A percentile compares a stretch with the other conserved stretches of the same genome.
Conservation (phyloP, 2,797 vertebrate species). For the Furcifer pardalis region DNA sequence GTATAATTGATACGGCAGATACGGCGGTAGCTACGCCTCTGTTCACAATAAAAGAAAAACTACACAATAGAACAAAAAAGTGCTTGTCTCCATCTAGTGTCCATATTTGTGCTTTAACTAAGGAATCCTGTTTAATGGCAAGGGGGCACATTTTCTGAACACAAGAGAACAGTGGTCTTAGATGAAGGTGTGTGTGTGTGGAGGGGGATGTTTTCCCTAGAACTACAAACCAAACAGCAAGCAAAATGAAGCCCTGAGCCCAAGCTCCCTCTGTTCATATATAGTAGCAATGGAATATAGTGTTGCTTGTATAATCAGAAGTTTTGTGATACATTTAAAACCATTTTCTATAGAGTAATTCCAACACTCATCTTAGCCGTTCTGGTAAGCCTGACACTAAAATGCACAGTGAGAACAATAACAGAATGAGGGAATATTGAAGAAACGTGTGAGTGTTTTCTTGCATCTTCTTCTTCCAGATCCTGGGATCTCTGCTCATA, state of each 20-base stretch:
- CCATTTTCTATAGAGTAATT: not conserved
- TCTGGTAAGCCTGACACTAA: not conserved
- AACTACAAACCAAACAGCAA: too few species aligned
- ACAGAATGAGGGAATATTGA: not conserved
- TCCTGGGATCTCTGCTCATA: not conserved
- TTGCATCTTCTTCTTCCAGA: not conserved
- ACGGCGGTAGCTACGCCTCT: too few species aligned
- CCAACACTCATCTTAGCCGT: not conserved
- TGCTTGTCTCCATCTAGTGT: conserved; percentile 74
- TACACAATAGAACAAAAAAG: conserved; percentile 27
- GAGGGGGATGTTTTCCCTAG: not conserved
- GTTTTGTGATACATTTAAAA: not conserved
- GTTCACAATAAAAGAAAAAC: conserved; percentile 41
- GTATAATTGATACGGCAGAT: too few species aligned
- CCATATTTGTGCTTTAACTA: not conserved
- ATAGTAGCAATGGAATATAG: not conserved
- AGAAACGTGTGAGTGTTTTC: not conserved
- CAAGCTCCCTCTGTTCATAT: not conserved
- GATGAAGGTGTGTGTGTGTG: not conserved
- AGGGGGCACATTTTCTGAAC: not conserved
- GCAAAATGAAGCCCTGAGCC: too few species aligned
- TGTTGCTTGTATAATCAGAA: too few species aligned
- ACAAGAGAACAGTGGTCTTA: not conserved
- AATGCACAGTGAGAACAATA: not conserved
- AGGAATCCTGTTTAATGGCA: not conserved